A percentile compares a stretch with the other conserved stretches of the same genome.
Conservation (phyloP, 2,113 vertebrate genomes). For the Microcebus tavaratra region DNA sequence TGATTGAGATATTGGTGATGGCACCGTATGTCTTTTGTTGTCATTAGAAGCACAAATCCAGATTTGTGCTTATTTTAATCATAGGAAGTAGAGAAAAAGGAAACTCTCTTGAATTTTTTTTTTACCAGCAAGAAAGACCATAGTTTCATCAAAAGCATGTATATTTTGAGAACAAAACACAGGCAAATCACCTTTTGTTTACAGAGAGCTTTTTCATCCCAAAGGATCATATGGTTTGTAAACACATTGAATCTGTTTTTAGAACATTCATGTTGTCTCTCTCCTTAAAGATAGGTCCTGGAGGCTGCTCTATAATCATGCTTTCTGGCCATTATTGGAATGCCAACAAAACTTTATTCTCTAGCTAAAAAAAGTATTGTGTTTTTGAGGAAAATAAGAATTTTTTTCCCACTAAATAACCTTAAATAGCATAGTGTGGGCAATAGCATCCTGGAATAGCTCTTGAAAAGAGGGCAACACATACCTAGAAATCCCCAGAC, state of each 20-base stretch:
- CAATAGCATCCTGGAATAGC: background rate
- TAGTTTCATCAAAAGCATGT: slow-evolving; percentile 31
- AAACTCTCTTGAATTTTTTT: slow-evolving; percentile 26
- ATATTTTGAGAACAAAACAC: slow-evolving; percentile 44
- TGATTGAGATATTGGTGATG: background rate
- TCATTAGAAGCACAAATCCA: slow-evolving; percentile 31
- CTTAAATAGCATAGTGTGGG: background rate
- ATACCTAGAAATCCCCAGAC: background rate
- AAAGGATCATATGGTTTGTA: background rate
- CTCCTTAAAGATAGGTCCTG: slow-evolving; percentile 10
- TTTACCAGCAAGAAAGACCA: background rate
- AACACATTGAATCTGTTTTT: background rate
- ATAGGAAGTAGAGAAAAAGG: background rate
- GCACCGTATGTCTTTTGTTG: background rate
- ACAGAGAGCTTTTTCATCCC: background rate
- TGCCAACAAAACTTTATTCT: slow-evolving; percentile 26
- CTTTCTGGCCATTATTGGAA: background rate
- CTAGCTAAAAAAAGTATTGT: background rate
- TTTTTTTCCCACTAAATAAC: background rate
- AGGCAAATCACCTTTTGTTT: slow-evolving; percentile 42
- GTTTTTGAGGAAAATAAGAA: slow-evolving; percentile 29
- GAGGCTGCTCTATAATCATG: background rate
- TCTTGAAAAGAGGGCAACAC: background rate
- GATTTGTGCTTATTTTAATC: slow-evolving; percentile 33
- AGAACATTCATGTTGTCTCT: background rate